Conservation (phyloP, 1,140 invertebrate species). For the Oscheius sp. region DNA sequence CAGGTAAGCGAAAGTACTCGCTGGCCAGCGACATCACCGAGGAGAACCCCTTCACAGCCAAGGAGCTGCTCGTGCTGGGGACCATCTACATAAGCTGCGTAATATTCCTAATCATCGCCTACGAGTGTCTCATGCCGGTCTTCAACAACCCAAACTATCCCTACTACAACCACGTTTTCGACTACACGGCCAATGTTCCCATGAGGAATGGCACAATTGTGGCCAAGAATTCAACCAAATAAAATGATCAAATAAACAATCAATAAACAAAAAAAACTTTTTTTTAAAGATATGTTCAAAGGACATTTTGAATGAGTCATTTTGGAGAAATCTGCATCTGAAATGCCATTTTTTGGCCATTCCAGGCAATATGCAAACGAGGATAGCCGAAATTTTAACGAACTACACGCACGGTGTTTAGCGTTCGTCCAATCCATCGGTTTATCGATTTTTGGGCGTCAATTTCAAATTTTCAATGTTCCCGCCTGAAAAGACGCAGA, state of each 20-base stretch:
- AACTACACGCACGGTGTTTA: too few relatives aligned
- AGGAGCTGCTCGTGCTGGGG: not conserved
- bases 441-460: too few relatives aligned
- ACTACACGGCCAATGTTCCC: not conserved
- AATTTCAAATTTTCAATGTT: too few relatives aligned
- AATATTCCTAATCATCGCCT: conserved; percentile 19
- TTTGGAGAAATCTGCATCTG: too few relatives aligned
- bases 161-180: not conserved
- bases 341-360: too few relatives aligned
- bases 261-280: not conserved
- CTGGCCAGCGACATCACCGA: conserved; percentile 3
- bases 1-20: not conserved
- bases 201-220: too few relatives aligned
- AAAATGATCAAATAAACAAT: conserved; percentile 1
- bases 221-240: not conserved
- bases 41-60: conserved; percentile 3
- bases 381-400: too few relatives aligned
- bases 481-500: too few relatives aligned
- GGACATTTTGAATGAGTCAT: too few relatives aligned
- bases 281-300: too few relatives aligned
- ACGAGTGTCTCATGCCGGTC: conserved; percentile 13
- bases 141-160: conserved; percentile 14
- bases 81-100: conserved; percentile 16
- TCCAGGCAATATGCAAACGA: too few relatives aligned
- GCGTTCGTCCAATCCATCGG: too few relatives aligned